Evolutionary conservation across 1,140 invertebrate genomes (phyloP).

Genomic region (Stenopsyche tienmushanensis): DNA sequence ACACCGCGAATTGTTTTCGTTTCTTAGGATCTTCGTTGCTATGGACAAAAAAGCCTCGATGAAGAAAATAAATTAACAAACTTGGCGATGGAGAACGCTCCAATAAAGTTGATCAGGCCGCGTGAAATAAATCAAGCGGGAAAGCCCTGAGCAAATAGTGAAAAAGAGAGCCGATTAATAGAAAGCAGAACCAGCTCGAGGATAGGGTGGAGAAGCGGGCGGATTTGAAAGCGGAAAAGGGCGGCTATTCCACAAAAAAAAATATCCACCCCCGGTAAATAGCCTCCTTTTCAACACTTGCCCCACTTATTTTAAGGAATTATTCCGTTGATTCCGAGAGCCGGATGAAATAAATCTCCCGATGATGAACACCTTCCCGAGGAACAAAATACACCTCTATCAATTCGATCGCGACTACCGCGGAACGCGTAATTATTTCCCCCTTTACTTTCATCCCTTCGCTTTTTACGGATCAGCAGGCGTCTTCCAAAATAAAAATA

Average conservation of each 20-base stretch:
- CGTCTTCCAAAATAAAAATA: no score
- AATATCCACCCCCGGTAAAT: not conserved
- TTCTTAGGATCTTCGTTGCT: no score
- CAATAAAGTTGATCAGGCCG: slow-evolving; percentile 34
- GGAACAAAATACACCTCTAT: slow-evolving; percentile 19
- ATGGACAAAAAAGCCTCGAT: no score
- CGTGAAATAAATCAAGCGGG: slow-evolving; percentile 35
- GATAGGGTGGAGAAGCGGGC: not conserved
- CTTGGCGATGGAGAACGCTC: slow-evolving; percentile 28
- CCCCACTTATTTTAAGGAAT: slow-evolving; percentile 8
- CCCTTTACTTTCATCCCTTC: no score
- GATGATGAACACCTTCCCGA: slow-evolving; percentile 15
- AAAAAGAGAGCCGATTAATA: slow-evolving; percentile 38
- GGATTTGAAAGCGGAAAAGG: not conserved
- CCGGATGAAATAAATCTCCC: slow-evolving; percentile 21
- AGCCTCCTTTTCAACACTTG: slow-evolving; percentile 15
- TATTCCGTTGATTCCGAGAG: slow-evolving; percentile 15
- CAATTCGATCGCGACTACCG: not conserved
- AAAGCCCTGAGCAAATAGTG: slow-evolving; percentile 33
- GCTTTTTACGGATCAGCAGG: no score
- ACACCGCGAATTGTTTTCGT: no score
- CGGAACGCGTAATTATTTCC: slow-evolving; percentile 10
- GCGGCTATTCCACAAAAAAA: not conserved
- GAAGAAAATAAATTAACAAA: slow-evolving; percentile 39
- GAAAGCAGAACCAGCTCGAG: slow-evolving; percentile 26